phyloP scores from a whole-genome alignment of 2,113 vertebrate species.

The Aplodontia rufa region DNA sequence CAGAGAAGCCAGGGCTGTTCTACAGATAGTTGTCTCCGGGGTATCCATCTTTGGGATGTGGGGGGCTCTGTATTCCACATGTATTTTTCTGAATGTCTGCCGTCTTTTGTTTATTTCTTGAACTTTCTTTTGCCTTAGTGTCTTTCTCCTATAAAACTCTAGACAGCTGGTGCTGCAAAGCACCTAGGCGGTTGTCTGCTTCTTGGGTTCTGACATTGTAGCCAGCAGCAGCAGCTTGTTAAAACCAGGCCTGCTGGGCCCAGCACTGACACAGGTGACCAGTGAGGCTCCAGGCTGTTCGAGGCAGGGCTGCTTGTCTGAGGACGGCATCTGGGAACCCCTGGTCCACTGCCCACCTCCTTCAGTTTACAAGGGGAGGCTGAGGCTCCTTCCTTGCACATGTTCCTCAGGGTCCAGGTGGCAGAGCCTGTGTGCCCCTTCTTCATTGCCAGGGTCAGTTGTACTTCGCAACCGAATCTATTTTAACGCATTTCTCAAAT shows the following conservation, averaged over 20 bases:
- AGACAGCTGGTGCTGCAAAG: fast-evolving
- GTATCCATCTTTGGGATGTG: too few species aligned
- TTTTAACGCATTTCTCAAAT: neutral
- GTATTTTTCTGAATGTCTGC: neutral
- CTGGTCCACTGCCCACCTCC: fast-evolving
- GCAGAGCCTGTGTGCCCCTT: fast-evolving
- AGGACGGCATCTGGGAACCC: neutral
- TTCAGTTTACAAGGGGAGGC: neutral
- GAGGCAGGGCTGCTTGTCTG: fast-evolving
- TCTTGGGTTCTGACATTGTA: neutral
- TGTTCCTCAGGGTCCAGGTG: neutral
- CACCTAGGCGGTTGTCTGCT: fast-evolving
- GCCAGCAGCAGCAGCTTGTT: fast-evolving
- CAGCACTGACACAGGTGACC: fast-evolving
- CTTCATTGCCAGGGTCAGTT: neutral
- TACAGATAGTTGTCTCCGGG: neutral
- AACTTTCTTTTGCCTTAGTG: neutral
- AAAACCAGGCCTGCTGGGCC: neutral
- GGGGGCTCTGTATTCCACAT: fast-evolving
- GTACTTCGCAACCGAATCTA: neutral
- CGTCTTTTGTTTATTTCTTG: neutral
- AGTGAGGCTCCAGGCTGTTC: neutral
- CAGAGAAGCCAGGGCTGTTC: fast-evolving
- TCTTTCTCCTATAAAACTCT: neutral
- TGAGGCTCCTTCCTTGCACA: fast-evolving